Evolutionary conservation across 2,888 invertebrate species (phyloP).

Genomic region (Dicycla oo): DNA sequence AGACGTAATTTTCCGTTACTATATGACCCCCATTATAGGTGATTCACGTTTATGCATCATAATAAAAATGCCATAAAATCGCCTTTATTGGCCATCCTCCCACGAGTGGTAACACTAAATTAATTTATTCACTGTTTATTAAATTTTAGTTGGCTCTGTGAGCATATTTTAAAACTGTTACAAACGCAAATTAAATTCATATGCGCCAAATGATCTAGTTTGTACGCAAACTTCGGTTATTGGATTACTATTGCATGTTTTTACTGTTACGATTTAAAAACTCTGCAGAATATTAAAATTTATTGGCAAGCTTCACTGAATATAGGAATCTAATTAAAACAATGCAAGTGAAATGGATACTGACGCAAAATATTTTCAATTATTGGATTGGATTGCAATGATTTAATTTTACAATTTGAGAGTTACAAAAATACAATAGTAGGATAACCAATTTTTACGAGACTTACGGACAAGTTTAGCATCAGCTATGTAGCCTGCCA

Average conservation of each 20-base stretch:
- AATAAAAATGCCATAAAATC: slow-evolving; percentile 89
- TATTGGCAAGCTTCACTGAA: slow-evolving; percentile 7
- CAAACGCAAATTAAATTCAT: slow-evolving; percentile 78
- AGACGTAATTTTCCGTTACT: slow-evolving; percentile 76
- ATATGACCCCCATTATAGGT: slow-evolving; percentile 80
- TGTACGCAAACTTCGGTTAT: slow-evolving; percentile 49
- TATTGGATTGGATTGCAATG: slow-evolving; percentile 4
- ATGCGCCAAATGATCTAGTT: slow-evolving; percentile 79
- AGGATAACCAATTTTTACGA: slow-evolving; percentile 15
- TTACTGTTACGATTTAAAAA: slow-evolving; percentile 18
- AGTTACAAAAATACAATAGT: neutral
- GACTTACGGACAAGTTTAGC: neutral
- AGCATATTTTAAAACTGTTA: slow-evolving; percentile 84
- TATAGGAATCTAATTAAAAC: slow-evolving; percentile 13
- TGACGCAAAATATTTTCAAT: slow-evolving; percentile 5
- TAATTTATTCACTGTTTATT: slow-evolving; percentile 89
- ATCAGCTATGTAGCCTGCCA: neutral
- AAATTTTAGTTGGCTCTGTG: slow-evolving; percentile 86
- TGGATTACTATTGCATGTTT: slow-evolving; percentile 22
- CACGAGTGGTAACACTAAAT: slow-evolving; percentile 85
- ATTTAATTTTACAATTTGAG: slow-evolving; percentile 21
- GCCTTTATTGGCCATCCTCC: slow-evolving; percentile 88
- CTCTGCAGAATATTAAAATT: slow-evolving; percentile 12
- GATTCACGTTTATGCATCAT: slow-evolving; percentile 89
- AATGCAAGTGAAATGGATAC: neutral